A percentile compares a stretch with the other conserved stretches of the same genome.
Conservation (phyloP, 2,797 vertebrate genomes). For the Gorsachius magnificus region DNA sequence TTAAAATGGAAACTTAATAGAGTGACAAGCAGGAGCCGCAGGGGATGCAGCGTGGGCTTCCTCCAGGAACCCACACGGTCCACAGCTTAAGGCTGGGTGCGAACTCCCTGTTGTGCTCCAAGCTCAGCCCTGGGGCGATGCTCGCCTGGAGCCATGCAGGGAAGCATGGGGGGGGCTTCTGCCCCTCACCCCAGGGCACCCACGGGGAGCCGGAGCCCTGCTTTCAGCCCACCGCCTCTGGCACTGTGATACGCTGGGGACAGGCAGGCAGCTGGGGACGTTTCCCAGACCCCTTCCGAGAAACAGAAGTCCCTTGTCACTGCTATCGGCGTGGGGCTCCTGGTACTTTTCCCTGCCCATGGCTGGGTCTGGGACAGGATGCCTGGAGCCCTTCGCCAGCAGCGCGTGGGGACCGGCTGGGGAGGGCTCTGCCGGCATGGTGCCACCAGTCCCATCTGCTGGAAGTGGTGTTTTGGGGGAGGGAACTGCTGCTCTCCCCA, state of each 20-base stretch:
- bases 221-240: fast-evolving
- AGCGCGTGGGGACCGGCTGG: not conserved
- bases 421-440: not conserved
- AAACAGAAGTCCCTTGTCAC: constrained; percentile 31
- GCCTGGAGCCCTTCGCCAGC: not conserved
- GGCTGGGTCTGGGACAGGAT: not conserved
- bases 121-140: not conserved
- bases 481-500: not conserved
- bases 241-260: fast-evolving
- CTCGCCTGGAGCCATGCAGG: not conserved
- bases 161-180: not conserved
- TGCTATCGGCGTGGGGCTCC: fast-evolving
- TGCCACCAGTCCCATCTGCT: not conserved
- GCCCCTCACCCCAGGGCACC: fast-evolving
- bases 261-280: not conserved
- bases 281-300: not conserved
- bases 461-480: not conserved
- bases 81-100: not conserved
- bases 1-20: constrained; percentile 65
- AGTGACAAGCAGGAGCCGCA: constrained; percentile 26
- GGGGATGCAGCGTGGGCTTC: not conserved
- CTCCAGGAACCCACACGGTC: not conserved
- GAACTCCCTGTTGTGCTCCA: not conserved
- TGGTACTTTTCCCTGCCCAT: constrained; percentile 7
- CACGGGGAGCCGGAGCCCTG: not conserved